phyloP scores from a whole-genome alignment of 2,797 vertebrate species.

The Gouania willdenowi region DNA sequence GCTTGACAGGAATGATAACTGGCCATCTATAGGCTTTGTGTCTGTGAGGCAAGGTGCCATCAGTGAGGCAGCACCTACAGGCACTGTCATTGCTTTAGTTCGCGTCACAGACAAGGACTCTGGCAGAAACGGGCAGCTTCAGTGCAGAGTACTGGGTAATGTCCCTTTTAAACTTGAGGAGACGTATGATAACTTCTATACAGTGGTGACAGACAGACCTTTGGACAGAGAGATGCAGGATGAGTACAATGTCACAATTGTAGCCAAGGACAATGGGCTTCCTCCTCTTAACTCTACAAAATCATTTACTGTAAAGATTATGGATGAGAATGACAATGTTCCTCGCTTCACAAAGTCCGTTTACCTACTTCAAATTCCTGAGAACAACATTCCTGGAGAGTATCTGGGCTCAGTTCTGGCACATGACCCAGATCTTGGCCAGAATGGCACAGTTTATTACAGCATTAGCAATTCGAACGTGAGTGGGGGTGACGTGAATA shows the following conservation, averaged over 20 bases:
- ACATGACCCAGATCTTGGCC: constrained; percentile 93
- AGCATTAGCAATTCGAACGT: constrained; percentile 93
- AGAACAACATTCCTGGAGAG: constrained; percentile 98
- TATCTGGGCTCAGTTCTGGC: constrained; percentile 95
- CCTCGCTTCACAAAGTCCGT: constrained; percentile 93
- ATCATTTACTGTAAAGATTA: constrained; percentile 92
- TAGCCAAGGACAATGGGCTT: constrained; percentile 92
- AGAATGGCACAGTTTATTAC: constrained; percentile 96
- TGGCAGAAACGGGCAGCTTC: constrained; percentile 93
- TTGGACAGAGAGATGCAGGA: constrained; percentile 93
- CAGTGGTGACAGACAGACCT: constrained; percentile 92
- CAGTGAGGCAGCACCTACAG: constrained; percentile 92
- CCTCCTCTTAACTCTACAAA: constrained; percentile 95
- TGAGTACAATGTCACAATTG: constrained; percentile 95
- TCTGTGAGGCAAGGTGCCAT: constrained; percentile 96
- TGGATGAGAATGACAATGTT: constrained; percentile 97
- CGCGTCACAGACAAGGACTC: constrained; percentile 96
- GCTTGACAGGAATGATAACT: constrained; percentile 96
- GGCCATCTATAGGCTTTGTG: constrained; percentile 93
- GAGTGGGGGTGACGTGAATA: constrained; percentile 95
- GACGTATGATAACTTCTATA: constrained; percentile 97
- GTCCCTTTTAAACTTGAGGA: constrained; percentile 96
- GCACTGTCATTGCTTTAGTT: constrained; percentile 95
- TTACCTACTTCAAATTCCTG: constrained; percentile 93
- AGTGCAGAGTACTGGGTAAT: constrained; percentile 90